Evolutionary conservation across 2,797 vertebrate species (phyloP).

Genomic region (Pseudochirops corinnae): DNA sequence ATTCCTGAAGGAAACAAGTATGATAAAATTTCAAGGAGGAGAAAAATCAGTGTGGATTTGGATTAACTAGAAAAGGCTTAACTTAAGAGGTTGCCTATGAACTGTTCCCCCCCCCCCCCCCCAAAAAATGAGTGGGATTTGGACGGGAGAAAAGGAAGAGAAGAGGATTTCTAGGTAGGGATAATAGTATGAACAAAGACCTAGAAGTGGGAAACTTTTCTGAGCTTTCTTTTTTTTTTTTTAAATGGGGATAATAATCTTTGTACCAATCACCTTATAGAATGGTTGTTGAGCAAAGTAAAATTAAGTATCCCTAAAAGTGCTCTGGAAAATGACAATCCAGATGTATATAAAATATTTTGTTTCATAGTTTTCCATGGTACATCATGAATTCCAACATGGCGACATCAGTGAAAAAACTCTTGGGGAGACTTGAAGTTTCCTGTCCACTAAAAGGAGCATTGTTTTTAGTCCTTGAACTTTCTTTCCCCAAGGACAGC

Average conservation of each 20-base stretch:
- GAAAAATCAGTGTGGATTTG: background rate
- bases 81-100: background rate
- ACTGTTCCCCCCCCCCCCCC: no score
- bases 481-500: background rate
- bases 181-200: background rate
- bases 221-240: background rate
- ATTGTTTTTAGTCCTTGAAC: background rate
- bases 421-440: background rate
- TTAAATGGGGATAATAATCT: background rate
- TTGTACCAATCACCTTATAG: background rate
- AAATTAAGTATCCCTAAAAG: background rate
- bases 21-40: background rate
- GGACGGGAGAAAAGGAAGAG: background rate
- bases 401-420: background rate
- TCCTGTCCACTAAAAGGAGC: background rate
- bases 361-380: background rate
- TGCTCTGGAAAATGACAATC: background rate
- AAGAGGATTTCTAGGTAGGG: background rate
- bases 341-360: background rate
- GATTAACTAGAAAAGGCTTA: background rate
- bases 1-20: background rate
- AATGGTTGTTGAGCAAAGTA: background rate
- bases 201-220: background rate
- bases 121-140: background rate
- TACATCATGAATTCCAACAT: background rate